Evolutionary conservation across 53 echinoderm and acorn worm species (phyloP).

Genomic region (Zoroaster sp.): DNA sequence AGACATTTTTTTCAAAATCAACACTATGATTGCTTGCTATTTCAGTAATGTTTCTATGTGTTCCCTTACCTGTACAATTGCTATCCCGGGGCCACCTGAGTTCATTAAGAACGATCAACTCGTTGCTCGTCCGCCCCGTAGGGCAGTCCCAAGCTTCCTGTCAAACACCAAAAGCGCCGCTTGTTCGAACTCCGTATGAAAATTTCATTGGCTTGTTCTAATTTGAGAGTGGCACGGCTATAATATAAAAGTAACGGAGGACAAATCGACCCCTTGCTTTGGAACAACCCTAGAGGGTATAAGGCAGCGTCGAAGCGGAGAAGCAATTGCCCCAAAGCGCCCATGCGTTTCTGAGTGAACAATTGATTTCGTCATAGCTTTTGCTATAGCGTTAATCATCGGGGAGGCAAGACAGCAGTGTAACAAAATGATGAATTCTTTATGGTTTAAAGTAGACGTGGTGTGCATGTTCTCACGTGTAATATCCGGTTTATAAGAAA

Average conservation of each 20-base stretch:
- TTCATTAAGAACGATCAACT: neutral
- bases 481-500: neutral
- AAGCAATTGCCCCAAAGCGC: neutral
- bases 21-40: neutral
- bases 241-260: neutral
- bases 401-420: neutral
- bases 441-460: neutral
- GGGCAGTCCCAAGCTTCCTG: neutral
- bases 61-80: neutral
- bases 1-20: neutral
- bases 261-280: neutral
- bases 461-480: constrained; percentile 3
- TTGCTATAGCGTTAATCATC: neutral
- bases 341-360: neutral
- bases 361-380: neutral
- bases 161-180: neutral
- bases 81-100: neutral
- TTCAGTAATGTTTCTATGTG: neutral
- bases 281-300: neutral
- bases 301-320: neutral
- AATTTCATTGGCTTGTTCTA: neutral
- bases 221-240: neutral
- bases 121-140: neutral
- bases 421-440: neutral
- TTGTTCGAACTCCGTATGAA: neutral